Percentiles rank a stretch among this genome's conserved stretches.
phyloP scores from a whole-genome alignment of 2,888 invertebrate genomes.

The Laspeyria flexula region DNA sequence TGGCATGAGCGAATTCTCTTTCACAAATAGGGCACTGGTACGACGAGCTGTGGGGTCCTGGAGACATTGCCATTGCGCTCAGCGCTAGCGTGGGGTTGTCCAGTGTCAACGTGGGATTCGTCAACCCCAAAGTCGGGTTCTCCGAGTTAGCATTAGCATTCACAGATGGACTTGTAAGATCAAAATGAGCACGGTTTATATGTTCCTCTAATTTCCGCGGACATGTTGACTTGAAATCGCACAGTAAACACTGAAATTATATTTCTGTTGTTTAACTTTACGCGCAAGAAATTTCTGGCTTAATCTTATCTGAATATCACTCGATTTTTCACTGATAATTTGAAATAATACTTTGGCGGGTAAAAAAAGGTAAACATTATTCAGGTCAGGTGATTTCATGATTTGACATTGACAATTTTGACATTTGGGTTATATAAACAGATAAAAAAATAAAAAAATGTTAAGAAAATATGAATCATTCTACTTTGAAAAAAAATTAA shows the following conservation, averaged over 20 bases:
- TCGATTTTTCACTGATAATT: slow-evolving; percentile 1
- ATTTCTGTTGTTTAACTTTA: neutral
- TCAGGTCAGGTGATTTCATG: slow-evolving; percentile 11
- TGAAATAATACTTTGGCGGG: slow-evolving; percentile 10
- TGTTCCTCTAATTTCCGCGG: slow-evolving; percentile 92
- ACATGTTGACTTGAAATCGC: slow-evolving; percentile 91
- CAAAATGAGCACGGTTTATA: slow-evolving; percentile 94
- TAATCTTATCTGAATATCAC: too few species aligned
- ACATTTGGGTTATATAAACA: too few species aligned
- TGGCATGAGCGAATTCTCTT: slow-evolving; percentile 89
- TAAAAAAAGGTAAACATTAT: neutral
- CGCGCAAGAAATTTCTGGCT: too few species aligned
- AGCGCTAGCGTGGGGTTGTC: slow-evolving; percentile 63
- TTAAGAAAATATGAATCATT: neutral
- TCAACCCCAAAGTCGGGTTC: slow-evolving; percentile 65
- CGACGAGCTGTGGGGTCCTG: slow-evolving; percentile 77
- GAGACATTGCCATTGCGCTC: slow-evolving; percentile 78
- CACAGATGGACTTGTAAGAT: slow-evolving; percentile 91
- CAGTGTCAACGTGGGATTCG: slow-evolving; percentile 67
- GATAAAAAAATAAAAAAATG: too few species aligned
- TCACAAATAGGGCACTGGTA: slow-evolving; percentile 93
- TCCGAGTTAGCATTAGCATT: slow-evolving; percentile 71
- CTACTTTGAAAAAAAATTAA: neutral
- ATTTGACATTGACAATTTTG: slow-evolving; percentile 6
- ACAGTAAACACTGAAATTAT: slow-evolving; percentile 89